Percentiles rank a stretch among this genome's conserved stretches.
Evolutionary conservation across 2,797 vertebrate species (phyloP).

Genomic region (Paguma larvata): DNA sequence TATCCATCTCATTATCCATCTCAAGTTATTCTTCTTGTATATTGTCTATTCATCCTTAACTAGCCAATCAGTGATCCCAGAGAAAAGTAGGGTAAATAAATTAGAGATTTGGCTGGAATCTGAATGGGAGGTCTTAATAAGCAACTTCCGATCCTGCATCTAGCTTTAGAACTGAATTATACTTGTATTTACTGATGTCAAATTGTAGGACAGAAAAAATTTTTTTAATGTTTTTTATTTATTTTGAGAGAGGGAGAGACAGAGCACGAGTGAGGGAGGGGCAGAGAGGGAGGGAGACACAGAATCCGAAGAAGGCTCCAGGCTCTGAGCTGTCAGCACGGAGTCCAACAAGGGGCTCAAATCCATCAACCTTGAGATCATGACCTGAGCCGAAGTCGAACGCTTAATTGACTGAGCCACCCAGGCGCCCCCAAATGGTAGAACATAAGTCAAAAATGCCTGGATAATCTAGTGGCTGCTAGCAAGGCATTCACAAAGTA

Average conservation of each 20-base stretch:
- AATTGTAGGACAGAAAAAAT: neutral
- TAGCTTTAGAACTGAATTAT: neutral
- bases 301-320: no score
- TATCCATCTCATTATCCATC: no score
- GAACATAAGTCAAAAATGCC: neutral
- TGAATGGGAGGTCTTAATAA: neutral
- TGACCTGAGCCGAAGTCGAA: no score
- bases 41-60: neutral
- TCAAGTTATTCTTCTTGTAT: neutral
- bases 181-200: neutral
- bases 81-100: neutral
- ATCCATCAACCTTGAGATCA: no score
- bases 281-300: no score
- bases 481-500: neutral
- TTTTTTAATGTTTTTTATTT: no score
- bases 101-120: neutral
- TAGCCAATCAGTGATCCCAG: neutral
- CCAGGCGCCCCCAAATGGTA: neutral
- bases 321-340: no score
- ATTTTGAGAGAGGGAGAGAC: no score
- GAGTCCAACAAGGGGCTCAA: no score
- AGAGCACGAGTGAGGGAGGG: no score
- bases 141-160: neutral
- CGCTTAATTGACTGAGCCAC: no score
- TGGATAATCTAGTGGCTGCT: neutral